Percentiles rank a stretch among this genome's conserved stretches.
Conservation (phyloP, 2,797 vertebrate species). For the Chelon labrosus region DNA sequence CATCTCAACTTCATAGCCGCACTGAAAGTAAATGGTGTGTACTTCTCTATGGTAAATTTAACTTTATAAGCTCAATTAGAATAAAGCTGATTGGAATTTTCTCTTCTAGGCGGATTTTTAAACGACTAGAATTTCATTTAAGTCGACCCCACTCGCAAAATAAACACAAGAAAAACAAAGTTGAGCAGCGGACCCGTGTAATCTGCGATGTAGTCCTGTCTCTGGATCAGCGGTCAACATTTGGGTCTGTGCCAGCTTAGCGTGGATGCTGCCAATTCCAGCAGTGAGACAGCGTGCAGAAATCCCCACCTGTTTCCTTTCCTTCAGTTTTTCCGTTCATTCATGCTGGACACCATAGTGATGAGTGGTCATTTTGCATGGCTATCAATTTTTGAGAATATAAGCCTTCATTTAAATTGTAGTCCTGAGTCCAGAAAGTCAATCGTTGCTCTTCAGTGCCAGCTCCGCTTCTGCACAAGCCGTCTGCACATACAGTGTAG, state of each 20-base stretch:
- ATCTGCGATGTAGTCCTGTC: slow-evolving; percentile 22
- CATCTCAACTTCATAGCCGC: slow-evolving; percentile 35
- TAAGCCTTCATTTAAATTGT: slow-evolving; percentile 40
- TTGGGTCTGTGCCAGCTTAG: slow-evolving; percentile 52
- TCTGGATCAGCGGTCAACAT: slow-evolving; percentile 25
- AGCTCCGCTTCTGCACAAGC: slow-evolving; percentile 22
- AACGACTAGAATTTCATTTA: slow-evolving; percentile 25
- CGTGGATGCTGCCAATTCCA: slow-evolving; percentile 44
- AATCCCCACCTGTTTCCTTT: slow-evolving; percentile 77
- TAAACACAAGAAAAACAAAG: slow-evolving; percentile 8
- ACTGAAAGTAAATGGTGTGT: slow-evolving; percentile 51
- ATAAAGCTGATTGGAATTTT: slow-evolving; percentile 33
- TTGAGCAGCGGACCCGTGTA: slow-evolving; percentile 8
- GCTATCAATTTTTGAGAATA: slow-evolving; percentile 39
- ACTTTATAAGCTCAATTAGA: slow-evolving; percentile 58
- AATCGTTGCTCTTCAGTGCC: slow-evolving; percentile 20
- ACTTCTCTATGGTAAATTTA: slow-evolving; percentile 57
- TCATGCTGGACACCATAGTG: slow-evolving; percentile 47
- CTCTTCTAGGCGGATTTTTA: slow-evolving; percentile 28
- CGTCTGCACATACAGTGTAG: slow-evolving; percentile 9
- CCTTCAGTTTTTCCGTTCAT: slow-evolving; percentile 64
- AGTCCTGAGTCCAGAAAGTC: slow-evolving; percentile 16
- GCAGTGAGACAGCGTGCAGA: slow-evolving; percentile 48
- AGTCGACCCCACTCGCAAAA: not conserved
- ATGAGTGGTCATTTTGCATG: slow-evolving; percentile 65